These are phyloP conservation scores for Melanogrammus aeglefinus DNA, from an alignment of 2,797 vertebrate genomes.

Conservation along the genomic window DNA sequence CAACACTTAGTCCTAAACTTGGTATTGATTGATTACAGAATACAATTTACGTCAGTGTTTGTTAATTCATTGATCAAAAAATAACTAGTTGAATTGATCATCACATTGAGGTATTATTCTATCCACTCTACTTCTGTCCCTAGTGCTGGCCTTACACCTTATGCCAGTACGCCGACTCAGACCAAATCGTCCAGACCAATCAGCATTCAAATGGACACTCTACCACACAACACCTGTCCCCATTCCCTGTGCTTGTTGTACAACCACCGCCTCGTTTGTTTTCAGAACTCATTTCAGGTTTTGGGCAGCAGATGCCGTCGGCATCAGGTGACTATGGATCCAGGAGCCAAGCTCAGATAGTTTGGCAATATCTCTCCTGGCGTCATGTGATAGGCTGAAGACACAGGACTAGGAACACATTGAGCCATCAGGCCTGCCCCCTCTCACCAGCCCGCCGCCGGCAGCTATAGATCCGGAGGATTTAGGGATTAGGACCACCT, in stretches of 20 bases:
- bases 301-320: not conserved
- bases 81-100: not conserved
- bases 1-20: not conserved
- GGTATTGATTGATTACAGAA: not conserved
- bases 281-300: not conserved
- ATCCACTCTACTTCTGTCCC: not conserved
- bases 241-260: not conserved
- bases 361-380: not conserved
- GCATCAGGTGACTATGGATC: not conserved
- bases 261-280: not conserved
- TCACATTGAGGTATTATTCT: not conserved
- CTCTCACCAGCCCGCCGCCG: no score
- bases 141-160: not conserved
- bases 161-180: not conserved
- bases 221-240: not conserved
- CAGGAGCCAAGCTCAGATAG: not conserved
- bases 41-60: no score
- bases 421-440: slow-evolving; percentile 44
- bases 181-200: not conserved
- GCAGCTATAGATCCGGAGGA: no score
- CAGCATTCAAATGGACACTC: not conserved
- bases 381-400: slow-evolving; percentile 32
- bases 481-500: slow-evolving; percentile 20
- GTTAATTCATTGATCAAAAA: not conserved
- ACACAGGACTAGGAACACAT: slow-evolving; percentile 52